Evolutionary conservation across 2,888 invertebrate species (phyloP).

Genomic region (Cheilosia impressa): DNA sequence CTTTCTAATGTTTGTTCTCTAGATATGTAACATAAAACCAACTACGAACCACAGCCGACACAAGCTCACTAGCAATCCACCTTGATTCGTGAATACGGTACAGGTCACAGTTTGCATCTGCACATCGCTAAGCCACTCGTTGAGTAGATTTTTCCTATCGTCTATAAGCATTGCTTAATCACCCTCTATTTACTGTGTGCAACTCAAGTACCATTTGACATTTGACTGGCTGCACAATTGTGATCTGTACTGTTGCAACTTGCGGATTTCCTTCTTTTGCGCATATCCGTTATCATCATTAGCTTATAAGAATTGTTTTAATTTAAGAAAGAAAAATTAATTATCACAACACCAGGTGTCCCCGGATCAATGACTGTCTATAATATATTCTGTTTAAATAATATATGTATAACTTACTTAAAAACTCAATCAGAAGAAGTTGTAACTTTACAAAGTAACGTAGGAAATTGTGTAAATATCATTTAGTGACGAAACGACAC

Average conservation of each 20-base stretch:
- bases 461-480: conserved; percentile 71
- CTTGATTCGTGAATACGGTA: background rate
- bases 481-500: conserved; percentile 54
- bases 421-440: conserved; percentile 15
- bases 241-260: conserved; percentile 2
- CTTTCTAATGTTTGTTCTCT: too few relatives aligned
- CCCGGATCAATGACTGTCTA: conserved; percentile 39
- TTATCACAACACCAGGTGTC: conserved; percentile 39
- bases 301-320: conserved; percentile 40
- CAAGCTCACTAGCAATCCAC: background rate
- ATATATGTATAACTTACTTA: background rate
- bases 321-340: conserved; percentile 22
- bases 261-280: conserved; percentile 5
- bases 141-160: background rate
- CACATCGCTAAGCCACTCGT: background rate
- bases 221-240: background rate
- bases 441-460: conserved; percentile 19
- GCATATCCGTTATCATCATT: conserved; percentile 69
- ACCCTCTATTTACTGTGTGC: background rate
- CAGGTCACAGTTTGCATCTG: conserved; percentile 3
- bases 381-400: background rate
- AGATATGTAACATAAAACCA: background rate
- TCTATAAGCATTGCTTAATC: background rate
- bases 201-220: background rate
- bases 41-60: background rate